Conservation (phyloP, 2,797 vertebrate species). For the Macropus fuliginosus region DNA sequence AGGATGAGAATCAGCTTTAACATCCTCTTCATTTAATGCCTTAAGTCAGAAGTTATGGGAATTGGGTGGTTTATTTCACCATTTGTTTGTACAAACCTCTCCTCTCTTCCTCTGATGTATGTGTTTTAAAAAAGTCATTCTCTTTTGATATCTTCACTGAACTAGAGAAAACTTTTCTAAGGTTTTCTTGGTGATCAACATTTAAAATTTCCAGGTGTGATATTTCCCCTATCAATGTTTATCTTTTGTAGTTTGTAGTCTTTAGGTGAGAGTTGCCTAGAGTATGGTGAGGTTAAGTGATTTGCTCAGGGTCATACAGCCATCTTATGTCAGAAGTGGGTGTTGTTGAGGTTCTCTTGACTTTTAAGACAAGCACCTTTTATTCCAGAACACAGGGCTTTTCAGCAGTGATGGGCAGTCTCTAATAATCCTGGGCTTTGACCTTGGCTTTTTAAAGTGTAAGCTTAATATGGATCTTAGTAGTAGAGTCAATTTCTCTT, state of each 20-base stretch:
- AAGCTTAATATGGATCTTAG: neutral
- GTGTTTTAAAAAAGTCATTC: neutral
- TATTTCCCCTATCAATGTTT: neutral
- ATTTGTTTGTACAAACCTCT: neutral
- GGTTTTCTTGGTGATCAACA: neutral
- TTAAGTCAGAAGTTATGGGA: neutral
- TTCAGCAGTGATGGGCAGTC: neutral
- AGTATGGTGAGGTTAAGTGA: neutral
- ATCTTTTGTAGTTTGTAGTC: neutral
- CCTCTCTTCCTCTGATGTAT: neutral
- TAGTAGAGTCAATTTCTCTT: slow-evolving; percentile 19
- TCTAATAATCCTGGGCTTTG: neutral
- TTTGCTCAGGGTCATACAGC: neutral
- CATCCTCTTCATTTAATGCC: neutral
- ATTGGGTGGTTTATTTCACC: neutral
- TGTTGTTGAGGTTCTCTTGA: neutral
- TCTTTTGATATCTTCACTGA: neutral
- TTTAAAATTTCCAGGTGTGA: neutral
- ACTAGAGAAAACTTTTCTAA: neutral
- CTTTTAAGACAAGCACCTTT: neutral
- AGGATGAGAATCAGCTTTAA: neutral
- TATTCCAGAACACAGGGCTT: neutral
- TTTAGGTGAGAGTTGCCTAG: neutral
- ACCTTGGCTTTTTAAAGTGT: neutral
- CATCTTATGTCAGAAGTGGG: neutral